phyloP scores from a whole-genome alignment of 2,113 vertebrate genomes.

The Tenrec ecaudatus region DNA sequence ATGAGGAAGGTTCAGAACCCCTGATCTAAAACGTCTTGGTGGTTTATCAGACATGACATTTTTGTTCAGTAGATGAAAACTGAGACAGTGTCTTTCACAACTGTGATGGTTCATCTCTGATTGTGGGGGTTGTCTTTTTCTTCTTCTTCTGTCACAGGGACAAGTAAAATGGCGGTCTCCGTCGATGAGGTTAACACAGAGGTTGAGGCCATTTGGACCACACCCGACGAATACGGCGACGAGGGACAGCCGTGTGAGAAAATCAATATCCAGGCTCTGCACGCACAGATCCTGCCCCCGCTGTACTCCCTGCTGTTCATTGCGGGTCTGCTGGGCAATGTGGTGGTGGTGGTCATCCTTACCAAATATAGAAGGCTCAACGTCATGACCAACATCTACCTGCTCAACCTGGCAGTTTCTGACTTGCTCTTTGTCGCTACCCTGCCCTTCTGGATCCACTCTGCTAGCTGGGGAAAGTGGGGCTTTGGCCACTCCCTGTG shows the following conservation, averaged over 20 bases:
- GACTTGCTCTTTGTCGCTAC: conserved; percentile 91
- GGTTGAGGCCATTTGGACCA: background rate
- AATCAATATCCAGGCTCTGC: conserved; percentile 7
- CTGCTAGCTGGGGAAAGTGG: conserved; percentile 84
- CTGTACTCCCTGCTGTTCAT: conserved; percentile 90
- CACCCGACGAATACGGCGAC: conserved; percentile 63
- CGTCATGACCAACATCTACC: conserved; percentile 94
- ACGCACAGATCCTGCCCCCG: conserved; percentile 84
- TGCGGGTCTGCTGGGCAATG: conserved; percentile 91
- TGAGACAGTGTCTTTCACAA: background rate
- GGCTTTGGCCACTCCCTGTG: conserved; percentile 90
- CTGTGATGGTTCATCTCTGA: background rate
- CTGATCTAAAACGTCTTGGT: too few relatives aligned
- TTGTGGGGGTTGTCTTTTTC: background rate
- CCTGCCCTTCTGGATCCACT: conserved; percentile 92
- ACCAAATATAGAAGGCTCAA: conserved; percentile 86
- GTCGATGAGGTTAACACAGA: rapidly evolving
- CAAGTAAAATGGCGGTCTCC: background rate
- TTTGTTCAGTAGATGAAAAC: background rate
- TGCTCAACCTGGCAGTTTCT: conserved; percentile 92
- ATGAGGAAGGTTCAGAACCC: too few relatives aligned
- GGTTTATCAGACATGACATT: background rate
- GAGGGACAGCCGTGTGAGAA: rapidly evolving
- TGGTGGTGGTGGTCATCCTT: conserved; percentile 91
- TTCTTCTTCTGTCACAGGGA: conserved; percentile 2